Evolutionary conservation across 64 coral and sea anemone species (phyloP).

Genomic region (Stichodactyla mertensii): DNA sequence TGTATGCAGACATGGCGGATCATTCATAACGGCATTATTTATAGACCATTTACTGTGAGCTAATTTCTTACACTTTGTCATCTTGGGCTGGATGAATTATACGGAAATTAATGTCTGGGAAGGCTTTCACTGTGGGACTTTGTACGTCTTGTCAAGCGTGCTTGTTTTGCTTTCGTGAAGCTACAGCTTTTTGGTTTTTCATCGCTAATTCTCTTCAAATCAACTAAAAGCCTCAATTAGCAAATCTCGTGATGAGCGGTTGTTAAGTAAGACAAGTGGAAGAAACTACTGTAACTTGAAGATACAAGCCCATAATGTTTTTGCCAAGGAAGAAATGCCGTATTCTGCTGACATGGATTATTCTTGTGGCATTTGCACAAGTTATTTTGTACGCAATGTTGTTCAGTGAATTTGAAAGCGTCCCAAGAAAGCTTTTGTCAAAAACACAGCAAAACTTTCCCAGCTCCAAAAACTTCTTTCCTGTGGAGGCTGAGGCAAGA

Average conservation of each 20-base stretch:
- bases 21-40: slow-evolving; percentile 5
- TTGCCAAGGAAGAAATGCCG: slow-evolving; percentile 26
- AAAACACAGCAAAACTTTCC: neutral
- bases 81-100: neutral
- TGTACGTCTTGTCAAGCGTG: neutral
- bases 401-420: slow-evolving; percentile 36
- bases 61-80: neutral
- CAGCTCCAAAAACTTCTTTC: neutral
- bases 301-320: neutral
- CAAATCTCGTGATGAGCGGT: neutral
- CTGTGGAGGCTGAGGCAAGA: neutral
- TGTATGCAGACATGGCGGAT: neutral
- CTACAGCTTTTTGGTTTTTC: neutral
- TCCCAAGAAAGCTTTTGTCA: slow-evolving; percentile 10
- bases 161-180: neutral
- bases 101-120: neutral
- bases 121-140: neutral
- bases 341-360: slow-evolving; percentile 33
- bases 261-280: neutral
- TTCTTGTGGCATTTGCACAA: slow-evolving; percentile 8
- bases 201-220: neutral
- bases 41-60: neutral
- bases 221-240: neutral
- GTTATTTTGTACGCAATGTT: slow-evolving; percentile 24
- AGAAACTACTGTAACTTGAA: neutral